phyloP scores from a whole-genome alignment of 92 coral and sea anemone genomes.

The Muricea muricata region DNA sequence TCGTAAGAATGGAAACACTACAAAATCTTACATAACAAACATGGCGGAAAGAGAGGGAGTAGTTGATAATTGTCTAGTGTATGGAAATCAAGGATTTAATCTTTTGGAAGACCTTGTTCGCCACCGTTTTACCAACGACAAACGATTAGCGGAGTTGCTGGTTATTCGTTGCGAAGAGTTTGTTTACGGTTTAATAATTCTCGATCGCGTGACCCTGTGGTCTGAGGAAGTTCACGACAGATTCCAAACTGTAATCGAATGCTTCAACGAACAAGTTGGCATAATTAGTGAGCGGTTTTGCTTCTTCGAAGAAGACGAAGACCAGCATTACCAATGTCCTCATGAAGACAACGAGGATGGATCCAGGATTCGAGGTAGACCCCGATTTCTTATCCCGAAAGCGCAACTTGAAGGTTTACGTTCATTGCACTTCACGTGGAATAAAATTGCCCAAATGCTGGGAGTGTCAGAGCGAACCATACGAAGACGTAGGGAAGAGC shows the following conservation, averaged over 20 bases:
- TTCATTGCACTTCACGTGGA: slow-evolving; percentile 56
- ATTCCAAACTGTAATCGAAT: slow-evolving; percentile 1
- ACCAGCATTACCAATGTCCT: background rate
- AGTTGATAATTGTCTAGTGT: background rate
- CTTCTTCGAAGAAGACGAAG: background rate
- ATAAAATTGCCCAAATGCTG: slow-evolving; percentile 50
- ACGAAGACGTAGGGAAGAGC: no score
- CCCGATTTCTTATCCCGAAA: slow-evolving; percentile 59
- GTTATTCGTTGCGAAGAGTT: slow-evolving; percentile 20
- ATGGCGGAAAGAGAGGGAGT: background rate
- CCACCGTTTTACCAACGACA: slow-evolving; percentile 9
- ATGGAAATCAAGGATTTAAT: background rate
- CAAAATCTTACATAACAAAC: no score
- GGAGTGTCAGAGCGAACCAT: slow-evolving; percentile 58
- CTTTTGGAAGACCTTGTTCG: slow-evolving; percentile 17
- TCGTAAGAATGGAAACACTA: no score
- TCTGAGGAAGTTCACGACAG: background rate
- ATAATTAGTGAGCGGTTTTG: background rate
- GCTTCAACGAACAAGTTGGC: slow-evolving; percentile 1
- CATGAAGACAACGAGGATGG: background rate
- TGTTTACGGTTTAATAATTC: background rate
- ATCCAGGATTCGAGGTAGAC: slow-evolving; percentile 51
- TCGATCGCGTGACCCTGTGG: slow-evolving; percentile 11
- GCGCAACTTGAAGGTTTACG: slow-evolving; percentile 55
- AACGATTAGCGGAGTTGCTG: slow-evolving; percentile 11